These are phyloP conservation scores for Cranoglanis bouderius DNA, from an alignment of 2,113 vertebrate genomes.

Conservation along the genomic window DNA sequence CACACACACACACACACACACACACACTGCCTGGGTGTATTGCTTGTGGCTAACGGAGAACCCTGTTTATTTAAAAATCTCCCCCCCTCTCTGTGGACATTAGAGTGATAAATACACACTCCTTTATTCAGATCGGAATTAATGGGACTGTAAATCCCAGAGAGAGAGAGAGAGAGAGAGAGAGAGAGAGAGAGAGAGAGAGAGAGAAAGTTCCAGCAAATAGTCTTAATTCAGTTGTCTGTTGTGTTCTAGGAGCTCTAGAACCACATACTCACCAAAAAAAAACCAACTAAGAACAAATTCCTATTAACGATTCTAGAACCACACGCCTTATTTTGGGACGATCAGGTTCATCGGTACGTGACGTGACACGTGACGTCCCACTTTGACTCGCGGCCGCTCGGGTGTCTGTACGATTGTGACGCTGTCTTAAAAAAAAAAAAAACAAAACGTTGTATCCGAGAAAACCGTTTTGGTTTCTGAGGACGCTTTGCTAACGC, in stretches of 20 bases:
- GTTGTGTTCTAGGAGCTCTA: not conserved
- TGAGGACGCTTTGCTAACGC: not conserved
- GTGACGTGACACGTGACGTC: too few relatives aligned
- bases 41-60: not conserved
- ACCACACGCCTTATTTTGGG: too few relatives aligned
- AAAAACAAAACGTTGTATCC: too few relatives aligned
- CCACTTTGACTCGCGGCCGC: too few relatives aligned
- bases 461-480: too few relatives aligned
- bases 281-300: too few relatives aligned
- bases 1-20: conserved; percentile 25
- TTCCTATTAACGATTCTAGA: too few relatives aligned
- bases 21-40: not conserved
- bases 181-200: not conserved
- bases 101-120: not conserved
- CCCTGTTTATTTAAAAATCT: not conserved
- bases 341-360: too few relatives aligned
- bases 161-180: not conserved
- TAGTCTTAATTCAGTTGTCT: not conserved
- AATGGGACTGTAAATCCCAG: not conserved
- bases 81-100: not conserved
- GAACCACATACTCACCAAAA: not conserved
- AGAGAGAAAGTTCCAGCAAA: not conserved
- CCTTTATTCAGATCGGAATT: not conserved
- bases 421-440: too few relatives aligned
- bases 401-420: too few relatives aligned